These are phyloP conservation scores for Potamarius usumacintae DNA, from an alignment of 2,113 vertebrate species.

Conservation along the genomic window DNA sequence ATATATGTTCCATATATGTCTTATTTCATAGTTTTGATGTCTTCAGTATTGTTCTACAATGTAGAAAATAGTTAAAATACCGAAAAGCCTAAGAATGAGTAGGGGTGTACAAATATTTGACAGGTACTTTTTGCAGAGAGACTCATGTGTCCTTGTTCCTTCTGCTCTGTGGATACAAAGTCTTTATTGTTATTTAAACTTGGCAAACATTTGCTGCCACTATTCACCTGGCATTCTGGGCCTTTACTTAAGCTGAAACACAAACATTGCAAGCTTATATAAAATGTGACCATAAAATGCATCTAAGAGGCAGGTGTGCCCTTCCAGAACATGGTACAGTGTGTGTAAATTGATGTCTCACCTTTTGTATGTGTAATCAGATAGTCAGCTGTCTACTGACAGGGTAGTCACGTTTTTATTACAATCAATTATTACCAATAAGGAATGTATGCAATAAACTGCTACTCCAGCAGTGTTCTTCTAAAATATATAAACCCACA, in stretches of 20 bases:
- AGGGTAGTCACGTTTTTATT: slow-evolving; percentile 9
- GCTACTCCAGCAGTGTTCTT: neutral
- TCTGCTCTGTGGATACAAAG: slow-evolving; percentile 33
- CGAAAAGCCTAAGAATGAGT: no score
- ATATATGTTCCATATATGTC: no score
- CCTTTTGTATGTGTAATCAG: neutral
- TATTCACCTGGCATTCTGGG: neutral
- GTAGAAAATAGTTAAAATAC: no score
- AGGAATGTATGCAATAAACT: neutral
- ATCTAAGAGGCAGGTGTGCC: neutral
- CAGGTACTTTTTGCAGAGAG: neutral
- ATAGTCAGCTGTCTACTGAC: neutral
- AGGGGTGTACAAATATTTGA: no score
- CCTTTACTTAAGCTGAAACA: neutral
- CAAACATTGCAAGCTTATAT: neutral
- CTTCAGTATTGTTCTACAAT: no score
- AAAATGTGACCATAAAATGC: slow-evolving; percentile 5
- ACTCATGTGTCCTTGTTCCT: neutral
- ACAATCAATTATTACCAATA: neutral
- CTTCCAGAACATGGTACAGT: neutral
- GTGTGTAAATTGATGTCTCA: neutral
- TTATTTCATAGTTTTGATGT: no score
- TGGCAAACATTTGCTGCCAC: neutral
- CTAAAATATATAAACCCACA: neutral
- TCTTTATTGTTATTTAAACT: slow-evolving; percentile 15